Percentiles rank a stretch among this genome's conserved stretches.
These are phyloP conservation scores for Cephus sareptanus DNA, from an alignment of 2,888 invertebrate species.

Conservation along the genomic window DNA sequence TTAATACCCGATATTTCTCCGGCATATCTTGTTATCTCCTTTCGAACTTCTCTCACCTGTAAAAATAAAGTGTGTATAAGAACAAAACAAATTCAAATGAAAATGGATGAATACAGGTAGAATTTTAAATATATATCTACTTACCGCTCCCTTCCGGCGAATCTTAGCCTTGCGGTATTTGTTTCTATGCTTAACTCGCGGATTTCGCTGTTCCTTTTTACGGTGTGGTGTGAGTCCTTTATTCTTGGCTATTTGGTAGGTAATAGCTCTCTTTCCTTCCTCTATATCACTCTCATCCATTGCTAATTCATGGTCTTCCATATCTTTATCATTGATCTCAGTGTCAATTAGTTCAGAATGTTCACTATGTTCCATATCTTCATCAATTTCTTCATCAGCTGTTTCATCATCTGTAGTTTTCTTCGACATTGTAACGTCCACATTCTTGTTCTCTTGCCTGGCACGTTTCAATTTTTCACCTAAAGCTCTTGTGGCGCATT, in stretches of 20 bases:
- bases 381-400: constrained; percentile 21
- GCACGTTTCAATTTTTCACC: constrained; percentile 2
- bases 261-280: constrained; percentile 82
- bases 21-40: constrained; percentile 83
- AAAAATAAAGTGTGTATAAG: background rate
- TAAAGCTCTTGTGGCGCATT: constrained; percentile 31
- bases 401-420: constrained; percentile 58
- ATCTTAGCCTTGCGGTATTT: constrained; percentile 94
- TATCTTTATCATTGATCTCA: constrained; percentile 45
- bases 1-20: constrained; percentile 97
- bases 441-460: constrained; percentile 21
- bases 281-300: constrained; percentile 34
- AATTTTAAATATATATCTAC: constrained; percentile 26
- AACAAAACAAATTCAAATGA: background rate
- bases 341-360: constrained; percentile 19
- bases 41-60: constrained; percentile 81
- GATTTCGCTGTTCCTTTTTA: constrained; percentile 93
- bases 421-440: constrained; percentile 58
- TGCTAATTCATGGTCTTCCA: constrained; percentile 52
- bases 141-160: constrained; percentile 91
- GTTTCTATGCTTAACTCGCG: constrained; percentile 92
- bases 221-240: constrained; percentile 92
- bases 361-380: constrained; percentile 32
- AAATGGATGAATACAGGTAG: background rate
- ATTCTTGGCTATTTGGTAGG: constrained; percentile 95